Evolutionary conservation across 1,140 invertebrate species (phyloP), one percentile per base, ranked within the genome.

Genomic region (Trachymyrmex septentrionalis): DNA sequence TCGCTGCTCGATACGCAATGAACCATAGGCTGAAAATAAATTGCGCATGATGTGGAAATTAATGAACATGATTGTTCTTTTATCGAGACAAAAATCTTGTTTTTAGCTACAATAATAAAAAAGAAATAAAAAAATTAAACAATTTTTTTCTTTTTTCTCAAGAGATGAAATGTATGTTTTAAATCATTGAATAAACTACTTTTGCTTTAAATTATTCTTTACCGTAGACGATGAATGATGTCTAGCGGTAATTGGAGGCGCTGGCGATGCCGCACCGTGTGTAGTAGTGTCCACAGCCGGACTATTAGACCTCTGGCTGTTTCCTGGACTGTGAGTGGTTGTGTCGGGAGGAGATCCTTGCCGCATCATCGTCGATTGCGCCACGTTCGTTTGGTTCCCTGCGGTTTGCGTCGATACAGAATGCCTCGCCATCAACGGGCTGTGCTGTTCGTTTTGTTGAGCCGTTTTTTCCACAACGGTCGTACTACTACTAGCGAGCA

Each of bases 1-100:
- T 98, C 97, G 92, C 97, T 98, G 91, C 97, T 98, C 3, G 98
- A 98, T 67, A 98, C 97, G 92, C 97, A 98, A 93, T 98, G 97
- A 24, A 98, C 98, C 97, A 97, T 97, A 2, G 97, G 96, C 97
- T 97, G 93, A 57, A 95, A 96, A 87, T 19, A 86, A 24, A 81
- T 55, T 19, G n/a, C 6, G 10, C 14, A 64, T 71, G 10, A 57
- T 9, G 0, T 34, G 27, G 30, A 34, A 73, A 84, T 84, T 75
- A 73, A 61, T 75, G 14, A 57, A 48, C 1, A 9, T 50, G 1
- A n/a, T 21, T 24, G n/a, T 30, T 64, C 24, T n/a, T 64, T 30
- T 14, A n/a, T 66, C 5, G 3, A n/a, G 48, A 27, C 7, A 57
- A 64, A 2, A 85, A 34, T 16, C 14, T 63, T 76, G 53, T 57